These are phyloP conservation scores for Pampusana beccarii DNA, from an alignment of 2,113 vertebrate genomes.

Conservation along the genomic window DNA sequence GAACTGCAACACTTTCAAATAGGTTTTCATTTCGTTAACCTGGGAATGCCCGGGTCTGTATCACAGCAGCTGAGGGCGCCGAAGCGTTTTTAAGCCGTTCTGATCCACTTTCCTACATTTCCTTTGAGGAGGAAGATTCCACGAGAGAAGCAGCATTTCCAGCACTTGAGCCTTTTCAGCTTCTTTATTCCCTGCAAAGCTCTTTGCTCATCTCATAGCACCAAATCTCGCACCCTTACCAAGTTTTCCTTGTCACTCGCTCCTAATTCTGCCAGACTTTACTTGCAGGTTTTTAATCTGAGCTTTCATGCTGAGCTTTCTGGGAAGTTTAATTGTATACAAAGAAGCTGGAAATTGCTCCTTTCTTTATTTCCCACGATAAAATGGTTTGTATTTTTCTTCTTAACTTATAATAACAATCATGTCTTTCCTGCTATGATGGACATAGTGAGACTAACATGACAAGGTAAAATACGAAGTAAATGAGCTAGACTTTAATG, in stretches of 20 bases:
- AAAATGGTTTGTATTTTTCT: neutral
- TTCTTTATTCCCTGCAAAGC: neutral
- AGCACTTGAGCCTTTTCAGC: neutral
- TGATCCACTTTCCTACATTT: neutral
- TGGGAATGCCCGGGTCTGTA: accelerated
- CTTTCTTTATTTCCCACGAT: neutral
- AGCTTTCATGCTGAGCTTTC: neutral
- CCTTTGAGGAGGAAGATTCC: neutral
- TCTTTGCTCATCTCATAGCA: neutral
- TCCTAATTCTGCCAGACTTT: neutral
- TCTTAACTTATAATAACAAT: neutral
- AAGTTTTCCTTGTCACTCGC: neutral
- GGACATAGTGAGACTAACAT: neutral
- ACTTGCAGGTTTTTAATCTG: neutral
- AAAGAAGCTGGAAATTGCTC: conserved; percentile 18
- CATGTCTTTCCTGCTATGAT: neutral
- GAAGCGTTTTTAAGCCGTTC: neutral
- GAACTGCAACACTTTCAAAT: neutral
- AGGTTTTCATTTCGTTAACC: neutral
- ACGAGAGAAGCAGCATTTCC: neutral
- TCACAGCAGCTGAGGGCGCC: neutral
- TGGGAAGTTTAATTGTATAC: neutral
- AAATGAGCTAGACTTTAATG: neutral
- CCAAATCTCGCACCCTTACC: neutral
- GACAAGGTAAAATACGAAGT: neutral